Evolutionary conservation across 1,140 invertebrate species (phyloP), one percentile per base, ranked within the genome.

Genomic region (Heliothis subflexa): DNA sequence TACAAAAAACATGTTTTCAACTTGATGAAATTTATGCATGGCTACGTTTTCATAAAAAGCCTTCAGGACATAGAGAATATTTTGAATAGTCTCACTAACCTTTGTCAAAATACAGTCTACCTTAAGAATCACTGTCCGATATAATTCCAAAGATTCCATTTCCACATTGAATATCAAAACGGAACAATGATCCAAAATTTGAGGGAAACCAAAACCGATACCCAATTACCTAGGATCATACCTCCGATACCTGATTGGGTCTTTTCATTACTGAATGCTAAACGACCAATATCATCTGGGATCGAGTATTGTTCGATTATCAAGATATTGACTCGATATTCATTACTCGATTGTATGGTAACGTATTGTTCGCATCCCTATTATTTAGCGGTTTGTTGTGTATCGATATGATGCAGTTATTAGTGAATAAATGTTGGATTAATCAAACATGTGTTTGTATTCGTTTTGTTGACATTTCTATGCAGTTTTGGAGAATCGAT

Each of bases 331-430:
- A 62, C 64, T 74, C 45, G 40, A 74, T 61, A 61, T 74, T 75
- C 59, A 75, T 75, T 62, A 64, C 50, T 64, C 21, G 57, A 74
- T 61, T 45, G 57, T 61, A 16, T 61, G 54, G 33, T 59, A 74
- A 18, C 71, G 71, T 74, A 75, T 75, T 64, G 57, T 64, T 62
- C 18, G 12, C 57, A 62, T 50, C 73, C 21, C 73, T 75, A 62
- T 62, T 75, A 62, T 75, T 62, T 49, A 61, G 54, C 16, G 18
- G 62, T 21, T 50, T 74, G 57, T 61, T 18, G 61, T 14, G 28
- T 73, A 75, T 75, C 57, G 18, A 62, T 62, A 62, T 50, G 47
- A 64, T 75, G 55, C 55, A 52, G 54, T 64, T 75, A 16, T 62
- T 62, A 33, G 18, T 52, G 47, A n/a, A 49, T 16, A 28, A 28